phyloP scores from a whole-genome alignment of 1,140 invertebrate genomes.

The Drosophila mayri region DNA sequence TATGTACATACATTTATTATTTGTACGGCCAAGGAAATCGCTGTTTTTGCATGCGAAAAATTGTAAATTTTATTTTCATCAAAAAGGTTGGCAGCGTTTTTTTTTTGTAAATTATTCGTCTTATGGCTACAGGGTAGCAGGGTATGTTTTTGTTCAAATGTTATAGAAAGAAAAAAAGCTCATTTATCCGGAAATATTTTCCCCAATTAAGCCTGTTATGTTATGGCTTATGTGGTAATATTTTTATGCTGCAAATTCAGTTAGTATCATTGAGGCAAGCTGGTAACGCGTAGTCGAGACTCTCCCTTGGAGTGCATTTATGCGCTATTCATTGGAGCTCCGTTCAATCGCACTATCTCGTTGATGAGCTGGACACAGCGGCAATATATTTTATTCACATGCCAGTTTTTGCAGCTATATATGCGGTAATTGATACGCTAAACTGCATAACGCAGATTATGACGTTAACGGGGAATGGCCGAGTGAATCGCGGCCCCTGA shows the following conservation, averaged over 20 bases:
- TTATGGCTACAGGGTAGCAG: neutral
- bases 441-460: conserved; percentile 80
- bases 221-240: conserved; percentile 1
- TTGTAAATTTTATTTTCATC: conserved; percentile 56
- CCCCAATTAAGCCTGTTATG: neutral
- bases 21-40: conserved; percentile 27
- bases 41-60: conserved; percentile 49
- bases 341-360: conserved; percentile 14
- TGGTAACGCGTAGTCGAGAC: conserved; percentile 20
- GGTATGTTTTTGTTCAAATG: neutral
- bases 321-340: conserved; percentile 4
- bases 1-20: conserved; percentile 51
- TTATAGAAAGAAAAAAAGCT: neutral
- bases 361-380: conserved; percentile 26
- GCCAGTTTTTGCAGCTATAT: conserved; percentile 43
- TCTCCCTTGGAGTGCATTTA: conserved; percentile 10
- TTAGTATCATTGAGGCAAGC: neutral
- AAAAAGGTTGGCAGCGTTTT: conserved; percentile 15
- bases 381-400: conserved; percentile 68
- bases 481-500: conserved; percentile 55
- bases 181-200: neutral
- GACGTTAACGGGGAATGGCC: conserved; percentile 70
- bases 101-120: conserved; percentile 17
- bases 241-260: conserved; percentile 1
- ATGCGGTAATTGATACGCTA: conserved; percentile 81